Evolutionary conservation across 1,140 invertebrate species (phyloP).

Genomic region (Achroia grisella): DNA sequence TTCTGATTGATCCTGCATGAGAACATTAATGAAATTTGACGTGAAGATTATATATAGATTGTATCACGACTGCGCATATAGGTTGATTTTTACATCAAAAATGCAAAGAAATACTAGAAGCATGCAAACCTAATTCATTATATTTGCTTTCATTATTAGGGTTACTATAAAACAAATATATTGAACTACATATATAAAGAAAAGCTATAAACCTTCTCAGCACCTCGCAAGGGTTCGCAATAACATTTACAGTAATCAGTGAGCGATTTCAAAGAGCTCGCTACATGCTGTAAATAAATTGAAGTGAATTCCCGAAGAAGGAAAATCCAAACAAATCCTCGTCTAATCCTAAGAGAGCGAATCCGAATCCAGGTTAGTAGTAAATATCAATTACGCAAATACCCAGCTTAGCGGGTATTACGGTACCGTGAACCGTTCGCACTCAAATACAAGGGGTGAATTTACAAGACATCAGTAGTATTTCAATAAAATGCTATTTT

Average conservation of each 20-base stretch:
- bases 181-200: no score
- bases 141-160: no score
- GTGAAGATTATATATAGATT: no score
- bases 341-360: constrained; percentile 52
- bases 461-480: constrained; percentile 14
- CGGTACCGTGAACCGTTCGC: constrained; percentile 30
- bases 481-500: no score
- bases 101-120: no score
- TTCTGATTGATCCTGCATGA: no score
- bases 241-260: constrained; percentile 31
- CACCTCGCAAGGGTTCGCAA: constrained; percentile 7
- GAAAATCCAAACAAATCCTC: constrained; percentile 56
- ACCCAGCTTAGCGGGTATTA: constrained; percentile 48
- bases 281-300: constrained; percentile 53
- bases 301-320: constrained; percentile 45
- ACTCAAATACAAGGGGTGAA: constrained; percentile 31
- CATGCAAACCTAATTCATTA: no score
- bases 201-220: no score
- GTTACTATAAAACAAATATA: no score
- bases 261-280: not conserved
- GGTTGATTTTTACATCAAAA: no score
- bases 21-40: no score
- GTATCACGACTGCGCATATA: no score
- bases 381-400: constrained; percentile 72
- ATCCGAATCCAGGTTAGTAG: constrained; percentile 65